Evolutionary conservation across 2,113 vertebrate genomes (phyloP).

Genomic region (Lophotis ruficrista): DNA sequence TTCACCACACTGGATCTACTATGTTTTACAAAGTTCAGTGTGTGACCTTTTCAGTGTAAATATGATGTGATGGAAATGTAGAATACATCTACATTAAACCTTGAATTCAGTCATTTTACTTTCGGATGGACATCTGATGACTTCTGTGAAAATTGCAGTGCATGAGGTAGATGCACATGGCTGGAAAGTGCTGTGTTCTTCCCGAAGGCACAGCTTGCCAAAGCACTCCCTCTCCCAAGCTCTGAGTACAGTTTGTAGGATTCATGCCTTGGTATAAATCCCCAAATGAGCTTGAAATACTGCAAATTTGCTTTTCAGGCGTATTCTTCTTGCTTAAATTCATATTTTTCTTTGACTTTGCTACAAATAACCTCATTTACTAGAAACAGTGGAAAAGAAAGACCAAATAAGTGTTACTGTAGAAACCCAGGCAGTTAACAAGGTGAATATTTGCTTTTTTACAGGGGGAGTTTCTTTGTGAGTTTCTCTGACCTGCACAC

Average conservation of each 20-base stretch:
- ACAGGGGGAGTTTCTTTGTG: not conserved
- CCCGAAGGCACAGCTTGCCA: not conserved
- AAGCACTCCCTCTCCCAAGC: not conserved
- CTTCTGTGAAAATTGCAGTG: not conserved
- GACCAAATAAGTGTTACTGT: not conserved
- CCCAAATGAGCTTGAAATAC: not conserved
- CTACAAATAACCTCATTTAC: not conserved
- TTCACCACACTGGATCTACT: not conserved
- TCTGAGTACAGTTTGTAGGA: not conserved
- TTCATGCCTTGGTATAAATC: not conserved
- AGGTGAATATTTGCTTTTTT: not conserved
- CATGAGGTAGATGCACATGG: rapidly evolving
- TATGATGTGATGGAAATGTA: not conserved
- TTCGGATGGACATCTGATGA: not conserved
- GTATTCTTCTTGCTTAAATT: not conserved
- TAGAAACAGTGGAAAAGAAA: not conserved
- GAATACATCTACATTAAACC: not conserved
- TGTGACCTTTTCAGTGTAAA: not conserved
- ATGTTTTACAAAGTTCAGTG: not conserved
- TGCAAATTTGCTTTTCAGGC: not conserved
- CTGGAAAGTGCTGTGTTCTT: not conserved
- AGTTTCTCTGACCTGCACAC: not conserved
- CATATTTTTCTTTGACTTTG: not conserved
- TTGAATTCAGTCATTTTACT: not conserved
- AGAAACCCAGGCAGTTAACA: not conserved